Conservation (phyloP, 2,888 invertebrate genomes). For the Meteorus cinctellus region DNA sequence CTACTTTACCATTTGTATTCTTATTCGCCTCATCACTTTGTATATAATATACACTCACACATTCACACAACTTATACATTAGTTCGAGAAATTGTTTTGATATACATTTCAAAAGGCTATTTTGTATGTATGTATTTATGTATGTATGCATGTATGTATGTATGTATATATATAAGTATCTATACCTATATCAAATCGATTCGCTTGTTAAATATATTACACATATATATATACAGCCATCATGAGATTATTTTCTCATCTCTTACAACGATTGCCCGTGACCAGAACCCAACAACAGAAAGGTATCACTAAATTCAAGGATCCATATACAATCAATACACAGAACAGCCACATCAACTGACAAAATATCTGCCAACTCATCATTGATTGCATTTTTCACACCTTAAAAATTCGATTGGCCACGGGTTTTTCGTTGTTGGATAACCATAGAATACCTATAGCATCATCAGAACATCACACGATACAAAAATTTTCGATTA, state of each 20-base stretch:
- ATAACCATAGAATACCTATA: neutral
- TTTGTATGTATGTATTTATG: constrained; percentile 5
- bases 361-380: constrained; percentile 40
- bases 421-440: constrained; percentile 32
- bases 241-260: constrained; percentile 38
- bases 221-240: neutral
- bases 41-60: neutral
- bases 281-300: constrained; percentile 62
- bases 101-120: constrained; percentile 16
- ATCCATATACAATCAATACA: constrained; percentile 19
- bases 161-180: neutral
- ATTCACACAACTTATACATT: neutral
- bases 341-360: constrained; percentile 27
- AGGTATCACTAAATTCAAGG: constrained; percentile 5
- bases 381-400: constrained; percentile 40
- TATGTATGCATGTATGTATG: neutral
- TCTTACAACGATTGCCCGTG: constrained; percentile 67
- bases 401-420: constrained; percentile 35
- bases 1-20: neutral
- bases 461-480: constrained; percentile 11
- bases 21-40: neutral
- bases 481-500: constrained; percentile 37
- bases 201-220: constrained; percentile 65
- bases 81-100: constrained; percentile 32
- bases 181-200: constrained; percentile 51